Base-by-base conservation (phyloP, 2,888 invertebrate genomes). In the Hoplodrina ambigua region DNA sequence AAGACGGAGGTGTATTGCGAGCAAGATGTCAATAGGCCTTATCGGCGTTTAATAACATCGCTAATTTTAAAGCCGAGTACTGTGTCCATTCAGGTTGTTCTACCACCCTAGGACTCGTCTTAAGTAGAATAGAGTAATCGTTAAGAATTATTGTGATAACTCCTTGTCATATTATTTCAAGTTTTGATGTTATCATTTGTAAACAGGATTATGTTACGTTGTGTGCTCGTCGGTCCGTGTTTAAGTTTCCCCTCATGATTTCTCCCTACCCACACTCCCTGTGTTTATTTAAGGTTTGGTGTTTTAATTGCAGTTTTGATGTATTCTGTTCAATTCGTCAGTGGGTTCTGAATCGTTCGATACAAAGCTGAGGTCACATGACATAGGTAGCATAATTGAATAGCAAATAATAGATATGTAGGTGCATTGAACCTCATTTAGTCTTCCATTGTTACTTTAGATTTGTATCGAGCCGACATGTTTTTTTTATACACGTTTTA, bases 401-500 rank as follows among this genome's bases (percentile, higher is more conserved):
- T 20, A 76, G 78, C 53, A 64, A 73, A 64, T 68, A 73, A 64
- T 73, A 73, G 63, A 19, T 63, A 55, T 30, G n/a, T 76, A 73
- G 56, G 44, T 13, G 59, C 20, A 15, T 1, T 3, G 2, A 46
- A 55, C 62, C 65, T 63, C 80, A 54, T 58, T 46, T 13, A 4
- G 75, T 70, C 80, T 75, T 80, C 76, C 71, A 64, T n/a, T 49
- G 59, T 33, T 19, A 52, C 54, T 25, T 78, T 17, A 61, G 52
- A 4, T 76, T 67, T 64, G 71, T 71, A 76, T 63, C 60, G 60
- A 67, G n/a, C 66, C 13, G 20, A 54, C 15, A 30, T 41, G 50
- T 76, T 75, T 70, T 65, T 67, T 78, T 67, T 49, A 71, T 58
- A 80, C 46, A 52, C n/a, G 15, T 53, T 60, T 50, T 49, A 20